A percentile compares a stretch with the other conserved stretches of the same genome.
Conservation (phyloP, 2,888 invertebrate genomes). For the Kryphioiulus occultus region DNA sequence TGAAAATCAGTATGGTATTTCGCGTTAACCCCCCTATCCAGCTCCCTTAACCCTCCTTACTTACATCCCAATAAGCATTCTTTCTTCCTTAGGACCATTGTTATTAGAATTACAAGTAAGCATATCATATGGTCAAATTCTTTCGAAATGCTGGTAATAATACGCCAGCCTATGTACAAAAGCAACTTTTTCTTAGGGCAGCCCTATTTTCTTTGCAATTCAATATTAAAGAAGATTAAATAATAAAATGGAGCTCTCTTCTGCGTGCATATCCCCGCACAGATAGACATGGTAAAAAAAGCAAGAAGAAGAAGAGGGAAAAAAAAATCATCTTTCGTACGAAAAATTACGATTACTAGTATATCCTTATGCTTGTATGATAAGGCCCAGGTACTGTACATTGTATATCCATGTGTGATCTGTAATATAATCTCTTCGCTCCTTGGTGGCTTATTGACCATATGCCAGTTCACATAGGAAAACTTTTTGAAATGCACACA, state of each 20-base stretch:
- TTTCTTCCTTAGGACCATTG: slow-evolving; percentile 39
- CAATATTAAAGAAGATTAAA: slow-evolving; percentile 46
- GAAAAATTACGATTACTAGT: not conserved
- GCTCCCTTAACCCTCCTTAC: not conserved
- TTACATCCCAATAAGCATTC: slow-evolving; percentile 39
- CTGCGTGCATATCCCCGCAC: not conserved
- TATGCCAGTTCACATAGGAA: not conserved
- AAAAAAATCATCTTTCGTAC: not conserved
- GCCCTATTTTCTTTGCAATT: slow-evolving; percentile 43
- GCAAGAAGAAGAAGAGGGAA: not conserved
- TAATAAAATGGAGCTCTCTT: slow-evolving; percentile 37
- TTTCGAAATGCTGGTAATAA: slow-evolving; percentile 43
- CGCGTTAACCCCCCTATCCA: not conserved
- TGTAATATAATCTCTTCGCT: not conserved
- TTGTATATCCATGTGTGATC: not conserved
- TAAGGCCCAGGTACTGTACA: not conserved
- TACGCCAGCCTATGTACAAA: slow-evolving; percentile 35
- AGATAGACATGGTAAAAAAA: not conserved
- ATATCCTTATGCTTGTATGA: slow-evolving; percentile 25
- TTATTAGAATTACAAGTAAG: slow-evolving; percentile 50
- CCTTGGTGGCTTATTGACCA: slow-evolving; percentile 27
- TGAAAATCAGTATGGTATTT: slow-evolving; percentile 21
- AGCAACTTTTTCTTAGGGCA: slow-evolving; percentile 42
- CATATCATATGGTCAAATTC: slow-evolving; percentile 49
- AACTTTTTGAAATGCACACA: not conserved